Conservation (phyloP, 2,888 invertebrate species). For the Eristalis pertinax region DNA sequence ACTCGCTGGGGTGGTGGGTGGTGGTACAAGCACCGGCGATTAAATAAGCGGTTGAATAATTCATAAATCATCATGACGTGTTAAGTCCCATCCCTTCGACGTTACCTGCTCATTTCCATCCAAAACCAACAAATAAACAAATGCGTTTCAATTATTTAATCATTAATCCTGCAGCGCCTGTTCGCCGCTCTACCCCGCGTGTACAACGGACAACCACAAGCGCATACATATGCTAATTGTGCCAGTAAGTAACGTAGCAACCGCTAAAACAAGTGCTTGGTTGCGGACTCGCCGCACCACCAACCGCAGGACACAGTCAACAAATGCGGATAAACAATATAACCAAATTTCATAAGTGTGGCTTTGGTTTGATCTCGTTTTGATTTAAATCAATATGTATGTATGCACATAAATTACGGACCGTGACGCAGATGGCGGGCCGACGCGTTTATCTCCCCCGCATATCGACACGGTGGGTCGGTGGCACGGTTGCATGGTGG, state of each 20-base stretch:
- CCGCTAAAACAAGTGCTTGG: conserved; percentile 19
- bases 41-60: background rate
- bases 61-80: background rate
- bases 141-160: background rate
- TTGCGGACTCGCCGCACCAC: background rate
- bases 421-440: background rate
- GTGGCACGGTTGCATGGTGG: no score
- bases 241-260: conserved; percentile 26
- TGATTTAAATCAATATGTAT: conserved; percentile 26
- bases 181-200: background rate
- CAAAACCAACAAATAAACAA: background rate
- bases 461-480: background rate
- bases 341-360: background rate
- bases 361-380: conserved; percentile 13
- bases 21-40: background rate
- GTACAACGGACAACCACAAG: background rate
- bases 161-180: background rate
- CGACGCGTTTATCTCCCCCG: background rate
- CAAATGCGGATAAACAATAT: background rate
- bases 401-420: conserved; percentile 18
- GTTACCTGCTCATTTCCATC: background rate
- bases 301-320: conserved; percentile 2
- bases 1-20: no score
- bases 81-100: background rate
- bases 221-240: background rate